Evolutionary conservation across 2,113 vertebrate genomes (phyloP), one percentile per base, ranked within the genome.

Genomic region (Nanorana parkeri): DNA sequence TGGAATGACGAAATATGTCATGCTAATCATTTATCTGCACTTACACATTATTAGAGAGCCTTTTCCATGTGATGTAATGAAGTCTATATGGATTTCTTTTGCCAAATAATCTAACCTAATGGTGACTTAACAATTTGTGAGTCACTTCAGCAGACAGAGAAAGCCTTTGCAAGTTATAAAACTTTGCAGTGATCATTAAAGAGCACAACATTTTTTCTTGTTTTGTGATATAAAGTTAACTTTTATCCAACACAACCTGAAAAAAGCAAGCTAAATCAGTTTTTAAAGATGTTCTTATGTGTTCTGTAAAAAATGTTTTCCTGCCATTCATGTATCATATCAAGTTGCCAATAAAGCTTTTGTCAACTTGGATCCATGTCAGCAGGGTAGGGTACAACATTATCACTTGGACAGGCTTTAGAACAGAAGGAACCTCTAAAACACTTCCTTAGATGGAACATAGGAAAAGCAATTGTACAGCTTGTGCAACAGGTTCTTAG

Each of bases 71-170:
- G 47, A 67, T 24, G 21, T 66, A 64, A 78, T 54, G 51, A 78
- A 67, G 51, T 75, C 28, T 58, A n/a, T 72, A 17, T 67, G 47
- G 19, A n/a, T 26, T 23, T 21, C 41, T 77, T 26, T 36, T 78
- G 63, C 76, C 61, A 68, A 67, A 23, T 67, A 24, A 32, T 67
- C 61, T 32, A 64, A 64, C 28, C 51, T 67, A 67, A 78, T 20
- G 47, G 47, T 78, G 76, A 78, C 55, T 41, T 67, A 32, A 67
- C 51, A 66, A 67, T 54, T 78, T 78, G 56, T 56, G 51, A 67
- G 54, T 68, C 65, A 68, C 51, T 67, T 55, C 24, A 63, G 3
- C 64, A 54, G 77, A 68, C 65, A 68, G 54, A 17, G 54, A 28
- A 60, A 56, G 58, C 15, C 28, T 68, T 68, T 68, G 54, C n/a